Evolutionary conservation across 2,797 vertebrate genomes (phyloP).

Genomic region (Astyanax mexicanus): DNA sequence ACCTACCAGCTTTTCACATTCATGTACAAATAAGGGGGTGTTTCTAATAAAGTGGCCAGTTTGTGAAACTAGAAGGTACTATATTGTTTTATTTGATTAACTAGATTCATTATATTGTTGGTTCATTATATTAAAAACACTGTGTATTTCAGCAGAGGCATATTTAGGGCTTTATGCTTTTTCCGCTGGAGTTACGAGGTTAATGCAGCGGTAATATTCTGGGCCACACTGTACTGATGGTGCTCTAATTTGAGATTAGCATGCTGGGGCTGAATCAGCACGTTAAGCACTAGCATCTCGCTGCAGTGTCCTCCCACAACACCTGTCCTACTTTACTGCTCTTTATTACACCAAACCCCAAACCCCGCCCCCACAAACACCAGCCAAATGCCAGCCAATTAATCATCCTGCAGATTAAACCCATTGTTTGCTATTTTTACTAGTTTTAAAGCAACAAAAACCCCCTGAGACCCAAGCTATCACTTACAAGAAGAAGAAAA

Average conservation of each 20-base stretch:
- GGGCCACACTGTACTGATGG: not conserved
- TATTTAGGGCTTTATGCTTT: too few relatives aligned
- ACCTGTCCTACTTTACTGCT: conserved; percentile 57
- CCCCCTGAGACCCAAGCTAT: not conserved
- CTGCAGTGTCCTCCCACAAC: conserved; percentile 48
- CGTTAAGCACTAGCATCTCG: too few relatives aligned
- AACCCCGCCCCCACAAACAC: conserved; percentile 32
- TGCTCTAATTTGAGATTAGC: conserved; percentile 30
- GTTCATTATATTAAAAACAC: too few relatives aligned
- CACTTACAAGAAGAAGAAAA: not conserved
- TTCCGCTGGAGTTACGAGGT: too few relatives aligned
- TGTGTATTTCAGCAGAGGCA: too few relatives aligned
- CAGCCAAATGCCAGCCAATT: conserved; percentile 19
- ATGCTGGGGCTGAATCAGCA: not conserved
- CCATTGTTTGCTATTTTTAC: conserved; percentile 16
- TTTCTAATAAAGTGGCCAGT: too few relatives aligned
- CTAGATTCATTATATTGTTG: too few relatives aligned
- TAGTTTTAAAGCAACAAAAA: conserved; percentile 7
- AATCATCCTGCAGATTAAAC: conserved; percentile 36
- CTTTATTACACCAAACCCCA: conserved; percentile 47
- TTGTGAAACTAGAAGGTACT: too few relatives aligned
- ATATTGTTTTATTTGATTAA: too few relatives aligned
- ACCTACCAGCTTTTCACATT: too few relatives aligned
- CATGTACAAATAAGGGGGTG: too few relatives aligned
- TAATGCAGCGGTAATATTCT: too few relatives aligned